Conservation (phyloP, 2,888 invertebrate genomes). For the Coelinius sp. region DNA sequence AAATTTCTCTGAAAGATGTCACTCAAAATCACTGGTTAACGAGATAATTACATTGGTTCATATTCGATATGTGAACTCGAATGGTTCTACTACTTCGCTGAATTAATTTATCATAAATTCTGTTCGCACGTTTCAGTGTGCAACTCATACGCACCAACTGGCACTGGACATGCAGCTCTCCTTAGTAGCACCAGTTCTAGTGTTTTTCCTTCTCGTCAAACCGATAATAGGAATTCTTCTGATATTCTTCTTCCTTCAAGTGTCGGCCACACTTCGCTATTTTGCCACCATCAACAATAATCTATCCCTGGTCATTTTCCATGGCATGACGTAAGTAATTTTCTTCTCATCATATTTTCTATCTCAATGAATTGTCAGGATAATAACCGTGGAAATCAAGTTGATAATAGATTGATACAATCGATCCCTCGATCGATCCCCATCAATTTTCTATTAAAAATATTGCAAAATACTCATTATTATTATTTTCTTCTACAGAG, state of each 20-base stretch:
- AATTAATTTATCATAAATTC: conserved; percentile 10
- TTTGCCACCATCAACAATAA: conserved; percentile 75
- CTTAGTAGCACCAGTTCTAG: conserved; percentile 76
- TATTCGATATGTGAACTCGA: no score
- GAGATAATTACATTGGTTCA: no score
- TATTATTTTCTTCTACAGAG: conserved; percentile 65
- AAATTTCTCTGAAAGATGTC: no score
- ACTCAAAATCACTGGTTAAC: no score
- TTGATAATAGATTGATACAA: background rate
- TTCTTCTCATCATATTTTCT: background rate
- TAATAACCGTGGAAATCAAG: background rate
- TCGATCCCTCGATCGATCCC: no score
- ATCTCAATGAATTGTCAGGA: background rate
- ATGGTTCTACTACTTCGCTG: background rate
- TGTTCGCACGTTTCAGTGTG: conserved; percentile 74
- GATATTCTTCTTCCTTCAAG: conserved; percentile 74
- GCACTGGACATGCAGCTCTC: conserved; percentile 83
- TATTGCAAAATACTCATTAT: background rate
- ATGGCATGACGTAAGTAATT: conserved; percentile 77
- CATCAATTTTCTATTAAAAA: no score
- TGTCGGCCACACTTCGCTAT: conserved; percentile 78
- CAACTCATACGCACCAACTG: conserved; percentile 82
- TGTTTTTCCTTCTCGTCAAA: conserved; percentile 76
- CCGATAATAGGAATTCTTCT: conserved; percentile 73
- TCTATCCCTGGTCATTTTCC: conserved; percentile 77